Base-by-base conservation (phyloP, 2,797 vertebrate species). In the Hozukius guyotensis region DNA sequence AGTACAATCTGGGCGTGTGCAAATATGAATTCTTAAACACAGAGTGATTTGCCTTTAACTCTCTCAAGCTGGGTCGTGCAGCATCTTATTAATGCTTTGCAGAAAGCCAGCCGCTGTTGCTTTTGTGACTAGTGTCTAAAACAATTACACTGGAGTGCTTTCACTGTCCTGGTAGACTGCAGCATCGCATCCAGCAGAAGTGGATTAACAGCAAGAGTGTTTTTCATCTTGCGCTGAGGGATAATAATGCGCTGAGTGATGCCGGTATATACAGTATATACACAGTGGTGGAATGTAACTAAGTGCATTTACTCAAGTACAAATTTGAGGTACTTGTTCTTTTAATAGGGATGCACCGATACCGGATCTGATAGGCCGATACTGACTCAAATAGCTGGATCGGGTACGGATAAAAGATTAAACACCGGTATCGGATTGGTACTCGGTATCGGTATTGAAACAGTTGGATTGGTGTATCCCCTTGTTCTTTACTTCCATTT, bases 51-150 rank as follows among this genome's bases (percentile, higher is more conserved):
- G 59, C 22, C 59, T 66, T 34, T 52, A 27, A 66, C 31, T 25
- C 12, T 29, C 69, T 24, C 8, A 62, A 60, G 64, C 29, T 18
- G 7, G 63, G 74, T 75, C 70, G 25, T 16, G 36, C 65, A 34
- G 75, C 72, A 67, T 42, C 52, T 61, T 80, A 69, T 82, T 78
- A 66, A 77, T 72, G 67, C 31, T 36, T 14, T 27, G 55, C 77
- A 72, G 75, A 77, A 25, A 24, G 22, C 38, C 53, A 38, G 72
- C 64, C 18, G 55, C 56, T 61, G 59, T 34, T 59, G 56, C 36
- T 68, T 73, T 65, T 59, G 61, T 84, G 84, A 80, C 71, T 25
- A 3, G 38, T 36, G 57, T 88, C 81, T 63, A 13, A 67, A 85
- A 81, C 53, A 70, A 61, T 82, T 73, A 66, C 9, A n/a, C 34